A percentile compares a stretch with the other conserved stretches of the same genome.
Conservation (phyloP, 1,140 invertebrate species). For the Ooceraea biroi region DNA sequence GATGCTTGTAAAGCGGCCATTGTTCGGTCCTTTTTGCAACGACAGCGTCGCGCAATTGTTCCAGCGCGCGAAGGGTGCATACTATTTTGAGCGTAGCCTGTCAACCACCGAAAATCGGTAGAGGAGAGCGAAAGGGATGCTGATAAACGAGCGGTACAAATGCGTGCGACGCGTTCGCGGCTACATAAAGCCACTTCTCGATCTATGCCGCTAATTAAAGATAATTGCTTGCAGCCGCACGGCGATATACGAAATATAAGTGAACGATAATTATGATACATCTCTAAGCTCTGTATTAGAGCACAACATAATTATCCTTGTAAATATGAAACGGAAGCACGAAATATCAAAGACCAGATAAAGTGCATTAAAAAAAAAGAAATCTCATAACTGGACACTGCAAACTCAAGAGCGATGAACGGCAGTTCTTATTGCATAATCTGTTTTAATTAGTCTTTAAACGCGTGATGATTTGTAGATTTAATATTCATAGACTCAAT, state of each 20-base stretch:
- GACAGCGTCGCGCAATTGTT: conserved; percentile 41
- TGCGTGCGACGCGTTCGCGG: conserved; percentile 22
- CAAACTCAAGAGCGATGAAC: background rate
- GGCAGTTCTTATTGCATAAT: background rate
- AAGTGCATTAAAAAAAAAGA: background rate
- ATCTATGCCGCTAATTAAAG: conserved; percentile 25
- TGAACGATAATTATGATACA: conserved; percentile 19
- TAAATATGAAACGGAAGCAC: conserved; percentile 19
- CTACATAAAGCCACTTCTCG: conserved; percentile 44
- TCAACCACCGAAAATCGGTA: conserved; percentile 55
- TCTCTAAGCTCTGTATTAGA: background rate
- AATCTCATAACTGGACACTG: background rate
- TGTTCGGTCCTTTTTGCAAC: conserved; percentile 64
- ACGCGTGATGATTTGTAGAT: background rate
- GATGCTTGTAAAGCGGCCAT: conserved; percentile 73
- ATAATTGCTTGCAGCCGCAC: background rate
- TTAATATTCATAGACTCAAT: conserved; percentile 18
- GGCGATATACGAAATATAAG: conserved; percentile 2
- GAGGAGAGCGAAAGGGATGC: conserved; percentile 8
- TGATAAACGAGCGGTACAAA: conserved; percentile 44
- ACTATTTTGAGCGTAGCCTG: conserved; percentile 53
- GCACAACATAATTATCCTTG: background rate
- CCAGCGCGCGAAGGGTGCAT: conserved; percentile 36
- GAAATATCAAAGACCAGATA: background rate
- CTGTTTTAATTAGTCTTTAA: conserved; percentile 7